Base-by-base conservation (phyloP, 2,888 invertebrate species). In the Rhagonycha lutea region DNA sequence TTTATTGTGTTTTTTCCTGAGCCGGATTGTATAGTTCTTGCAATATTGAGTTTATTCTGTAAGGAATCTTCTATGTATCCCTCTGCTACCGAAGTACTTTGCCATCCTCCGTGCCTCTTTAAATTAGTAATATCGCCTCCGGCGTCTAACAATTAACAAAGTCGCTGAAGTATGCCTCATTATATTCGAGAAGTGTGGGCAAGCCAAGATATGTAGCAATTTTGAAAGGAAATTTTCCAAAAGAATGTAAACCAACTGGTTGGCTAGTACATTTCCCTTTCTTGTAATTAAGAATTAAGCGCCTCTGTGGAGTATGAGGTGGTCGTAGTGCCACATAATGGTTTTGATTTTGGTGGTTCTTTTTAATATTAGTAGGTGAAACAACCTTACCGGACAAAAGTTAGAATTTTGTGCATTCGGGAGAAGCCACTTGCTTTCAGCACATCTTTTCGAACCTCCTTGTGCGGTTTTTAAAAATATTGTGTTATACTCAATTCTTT, bases 71-170 rank as follows among this genome's bases (percentile, higher is more conserved):
- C 61, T 14, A 70, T 24, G 26, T 62, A 70, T 14, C 61, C 70
- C 24, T 70, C 70, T n/a, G 70, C 61, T 14, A 70, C 70, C 14
- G 61, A 61, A 18, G 70, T 24, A 61, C 11, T 24, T 70, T 70
- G 14, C 70, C 70, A 70, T 61, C 70, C 61, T 62, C 70, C 61
- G 14, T 70, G 62, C 24, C n/a, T n/a, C n/a, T n/a, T n/a, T n/a
- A n/a, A n/a, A n/a, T n/a, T n/a, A n/a, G n/a, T n/a, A n/a, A n/a
- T 23, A 14, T 70, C 62, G 8, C 7, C 62, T n/a, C 61, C 70
- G n/a, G 24, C 61, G 28, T 70, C 70, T 61, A 14, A 62, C 61
- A n/a, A n/a, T n/a, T n/a, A 61, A 65, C 24, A 65, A 26, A 23
- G 24, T 65, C 2, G 10, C 12, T n/a, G 26, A 65, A 26, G 65